Evolutionary conservation across 2,797 vertebrate species (phyloP), one percentile per base, ranked within the genome.

Genomic region (Clarias laeviceps): DNA sequence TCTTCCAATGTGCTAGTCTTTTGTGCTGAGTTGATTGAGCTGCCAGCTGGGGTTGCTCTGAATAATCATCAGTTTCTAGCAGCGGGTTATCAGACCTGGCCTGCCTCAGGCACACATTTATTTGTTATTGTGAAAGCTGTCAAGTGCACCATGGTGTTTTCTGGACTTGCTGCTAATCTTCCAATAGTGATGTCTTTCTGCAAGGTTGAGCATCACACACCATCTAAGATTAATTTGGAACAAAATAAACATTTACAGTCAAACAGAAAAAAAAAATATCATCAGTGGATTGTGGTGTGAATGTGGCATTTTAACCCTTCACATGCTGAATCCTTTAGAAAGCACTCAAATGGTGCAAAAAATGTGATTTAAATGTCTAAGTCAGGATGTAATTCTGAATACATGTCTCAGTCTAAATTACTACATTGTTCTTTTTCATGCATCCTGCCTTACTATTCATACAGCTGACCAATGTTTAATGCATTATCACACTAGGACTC

Each of bases 61-160:
- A 81, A 81, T 81, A 81, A 81, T 66, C 62, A 81, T 81, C 79
- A 81, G 79, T 81, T 45, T 81, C 79, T 66, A 66, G 14, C 79
- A 81, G 79, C 1, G 9, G 79, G 79, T 50, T 81, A 66, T 66
- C 79, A 81, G 79, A 81, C 62, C 79, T 81, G 62, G 64, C 62
- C 79, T 81, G 62, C 64, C 64, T 81, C 79, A 66, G 62, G 79
- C 62, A 66, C 79, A 81, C 79, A 24, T 66, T 66, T 81, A 81
- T 66, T 81, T 81, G 40, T 81, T 81, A 66, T 81, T 81, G 79
- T 81, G 40, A 81, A 81, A 81, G 79, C 79, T 81, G 79, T 81
- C 79, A 68, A 54, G 64, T 81, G 79, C 40, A 68, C 79, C 20
- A 32, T 66, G 79, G 79, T 54, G 62, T 62, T 79, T 79, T n/a